Conservation (phyloP, 2,797 vertebrate species). For the Spinibarbus caldwelli region DNA sequence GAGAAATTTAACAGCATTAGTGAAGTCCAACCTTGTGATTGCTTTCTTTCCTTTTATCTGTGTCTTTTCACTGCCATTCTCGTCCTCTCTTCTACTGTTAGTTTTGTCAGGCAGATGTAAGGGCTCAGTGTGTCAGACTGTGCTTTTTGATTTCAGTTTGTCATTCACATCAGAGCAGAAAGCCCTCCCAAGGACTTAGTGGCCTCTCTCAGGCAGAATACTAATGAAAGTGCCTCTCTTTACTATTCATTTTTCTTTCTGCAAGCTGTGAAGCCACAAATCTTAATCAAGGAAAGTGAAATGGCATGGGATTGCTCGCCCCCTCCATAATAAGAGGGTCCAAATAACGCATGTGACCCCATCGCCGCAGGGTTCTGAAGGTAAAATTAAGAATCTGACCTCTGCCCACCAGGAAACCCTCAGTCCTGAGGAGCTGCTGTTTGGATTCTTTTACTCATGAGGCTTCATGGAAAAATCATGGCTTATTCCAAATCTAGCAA, state of each 20-base stretch:
- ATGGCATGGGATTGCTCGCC: constrained; percentile 17
- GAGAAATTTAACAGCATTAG: neutral
- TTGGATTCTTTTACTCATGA: neutral
- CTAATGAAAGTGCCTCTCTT: constrained; percentile 59
- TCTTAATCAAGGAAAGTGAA: constrained; percentile 34
- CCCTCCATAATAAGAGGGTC: constrained; percentile 11
- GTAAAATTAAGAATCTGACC: constrained; percentile 36
- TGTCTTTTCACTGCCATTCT: neutral
- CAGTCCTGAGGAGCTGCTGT: neutral
- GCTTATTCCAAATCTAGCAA: neutral
- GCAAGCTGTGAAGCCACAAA: constrained; percentile 12
- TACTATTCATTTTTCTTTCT: constrained; percentile 37
- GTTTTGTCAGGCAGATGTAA: constrained; percentile 68
- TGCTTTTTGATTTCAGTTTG: constrained; percentile 66
- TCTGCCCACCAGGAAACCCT: neutral
- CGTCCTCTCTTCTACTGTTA: constrained; percentile 37
- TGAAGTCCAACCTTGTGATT: neutral
- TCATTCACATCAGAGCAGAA: constrained; percentile 63
- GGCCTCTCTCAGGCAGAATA: constrained; percentile 60
- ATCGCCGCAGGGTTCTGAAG: constrained; percentile 8
- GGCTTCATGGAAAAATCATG: neutral
- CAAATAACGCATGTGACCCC: constrained; percentile 6
- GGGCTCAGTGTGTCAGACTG: constrained; percentile 56
- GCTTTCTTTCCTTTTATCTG: neutral
- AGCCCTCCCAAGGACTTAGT: constrained; percentile 56